phyloP scores from a whole-genome alignment of 2,888 invertebrate species.

The Heliconius sara region DNA sequence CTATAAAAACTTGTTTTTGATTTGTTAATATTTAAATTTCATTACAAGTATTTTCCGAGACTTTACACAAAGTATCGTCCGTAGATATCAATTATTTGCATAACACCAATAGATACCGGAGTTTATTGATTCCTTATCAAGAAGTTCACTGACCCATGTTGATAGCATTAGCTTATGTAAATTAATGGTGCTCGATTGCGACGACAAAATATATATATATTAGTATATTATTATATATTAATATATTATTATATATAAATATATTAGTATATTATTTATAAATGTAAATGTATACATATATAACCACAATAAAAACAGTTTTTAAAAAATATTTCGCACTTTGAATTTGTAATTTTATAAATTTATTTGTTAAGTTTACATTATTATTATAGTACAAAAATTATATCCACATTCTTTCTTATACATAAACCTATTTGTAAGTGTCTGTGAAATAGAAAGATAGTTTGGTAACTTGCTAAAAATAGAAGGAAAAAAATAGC shows the following conservation, averaged over 20 bases:
- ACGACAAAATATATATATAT: background rate
- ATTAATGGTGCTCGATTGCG: constrained; percentile 40
- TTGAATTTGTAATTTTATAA: no score
- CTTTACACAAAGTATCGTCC: background rate
- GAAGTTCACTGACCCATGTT: constrained; percentile 62
- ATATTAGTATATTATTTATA: constrained; percentile 28
- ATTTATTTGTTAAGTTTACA: no score
- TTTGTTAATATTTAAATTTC: background rate
- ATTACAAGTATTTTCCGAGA: background rate
- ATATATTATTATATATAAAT: no score
- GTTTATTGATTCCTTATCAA: constrained; percentile 80
- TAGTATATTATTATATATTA: no score
- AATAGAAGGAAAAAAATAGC: no score
- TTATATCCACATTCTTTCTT: no score
- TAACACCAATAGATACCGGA: constrained; percentile 52
- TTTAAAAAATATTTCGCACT: no score
- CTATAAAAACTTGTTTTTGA: no score
- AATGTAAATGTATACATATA: background rate
- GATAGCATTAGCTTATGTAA: constrained; percentile 53
- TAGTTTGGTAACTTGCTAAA: background rate
- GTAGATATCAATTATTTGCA: constrained; percentile 53
- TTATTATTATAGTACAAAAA: no score
- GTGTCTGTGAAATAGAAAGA: background rate
- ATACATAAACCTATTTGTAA: no score
- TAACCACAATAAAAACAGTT: no score